phyloP scores from a whole-genome alignment of 2,888 invertebrate species.

The Pandemis cinnamomeana region DNA sequence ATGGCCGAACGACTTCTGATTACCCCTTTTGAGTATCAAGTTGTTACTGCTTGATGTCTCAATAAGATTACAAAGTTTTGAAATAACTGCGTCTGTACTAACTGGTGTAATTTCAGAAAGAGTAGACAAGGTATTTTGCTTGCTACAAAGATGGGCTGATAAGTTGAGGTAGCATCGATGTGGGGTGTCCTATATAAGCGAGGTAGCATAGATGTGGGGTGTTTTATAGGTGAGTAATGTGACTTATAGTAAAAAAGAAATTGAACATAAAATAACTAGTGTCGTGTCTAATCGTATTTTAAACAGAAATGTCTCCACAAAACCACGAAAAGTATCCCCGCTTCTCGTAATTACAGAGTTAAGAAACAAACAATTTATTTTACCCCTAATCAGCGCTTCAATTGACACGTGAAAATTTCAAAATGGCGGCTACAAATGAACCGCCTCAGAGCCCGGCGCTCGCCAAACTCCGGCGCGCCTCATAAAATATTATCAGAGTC shows the following conservation, averaged over 20 bases:
- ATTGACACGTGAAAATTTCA: constrained; percentile 26
- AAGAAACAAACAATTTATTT: constrained; percentile 19
- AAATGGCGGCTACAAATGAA: constrained; percentile 19
- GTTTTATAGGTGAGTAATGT: too few relatives aligned
- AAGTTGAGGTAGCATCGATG: too few relatives aligned
- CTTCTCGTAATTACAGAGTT: constrained; percentile 4
- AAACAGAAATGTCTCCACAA: not conserved
- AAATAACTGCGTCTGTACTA: not conserved
- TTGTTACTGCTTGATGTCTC: not conserved
- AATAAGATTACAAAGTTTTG: not conserved
- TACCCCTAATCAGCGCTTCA: constrained; percentile 19
- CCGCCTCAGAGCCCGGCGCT: constrained; percentile 1
- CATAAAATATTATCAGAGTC: constrained; percentile 43
- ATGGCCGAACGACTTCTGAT: not conserved
- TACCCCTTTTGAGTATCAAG: not conserved
- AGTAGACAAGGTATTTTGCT: too few relatives aligned
- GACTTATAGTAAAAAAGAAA: too few relatives aligned
- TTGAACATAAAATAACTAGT: not conserved
- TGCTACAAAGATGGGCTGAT: too few relatives aligned
- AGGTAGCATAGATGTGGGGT: too few relatives aligned
- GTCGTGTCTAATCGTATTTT: not conserved
- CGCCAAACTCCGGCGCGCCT: constrained; percentile 5
- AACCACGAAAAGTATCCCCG: constrained; percentile 9
- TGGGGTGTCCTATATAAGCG: too few relatives aligned
- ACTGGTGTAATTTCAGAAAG: too few relatives aligned